These are phyloP conservation scores for Notiomystis cincta DNA, from an alignment of 2,113 vertebrate genomes.

Conservation along the genomic window DNA sequence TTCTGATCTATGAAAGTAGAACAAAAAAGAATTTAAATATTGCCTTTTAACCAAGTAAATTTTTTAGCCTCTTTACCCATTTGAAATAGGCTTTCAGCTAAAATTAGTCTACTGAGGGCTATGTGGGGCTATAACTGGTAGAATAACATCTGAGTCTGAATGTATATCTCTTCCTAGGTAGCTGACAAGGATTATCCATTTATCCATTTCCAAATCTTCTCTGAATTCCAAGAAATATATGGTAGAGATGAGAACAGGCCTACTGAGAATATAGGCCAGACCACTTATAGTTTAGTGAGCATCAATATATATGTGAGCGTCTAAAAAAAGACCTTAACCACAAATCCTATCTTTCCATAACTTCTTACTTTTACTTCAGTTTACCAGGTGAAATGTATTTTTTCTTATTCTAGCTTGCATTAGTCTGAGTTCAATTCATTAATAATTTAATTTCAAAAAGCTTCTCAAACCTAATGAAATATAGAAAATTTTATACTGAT, in stretches of 20 bases:
- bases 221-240: neutral
- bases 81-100: neutral
- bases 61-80: neutral
- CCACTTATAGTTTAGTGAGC: fast-evolving
- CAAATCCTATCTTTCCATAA: neutral
- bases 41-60: neutral
- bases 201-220: neutral
- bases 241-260: neutral
- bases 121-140: neutral
- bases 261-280: neutral
- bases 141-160: neutral
- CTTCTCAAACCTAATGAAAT: neutral
- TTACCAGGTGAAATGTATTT: neutral
- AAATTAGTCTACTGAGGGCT: neutral
- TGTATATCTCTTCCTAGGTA: neutral
- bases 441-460: neutral
- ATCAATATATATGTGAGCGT: neutral
- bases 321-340: neutral
- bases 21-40: constrained; percentile 12
- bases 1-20: neutral
- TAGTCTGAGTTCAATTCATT: neutral
- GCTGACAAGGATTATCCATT: neutral
- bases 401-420: fast-evolving
- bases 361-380: neutral
- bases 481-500: neutral